These are phyloP conservation scores for Lycaon pictus DNA, from an alignment of 2,113 vertebrate genomes.

Conservation along the genomic window DNA sequence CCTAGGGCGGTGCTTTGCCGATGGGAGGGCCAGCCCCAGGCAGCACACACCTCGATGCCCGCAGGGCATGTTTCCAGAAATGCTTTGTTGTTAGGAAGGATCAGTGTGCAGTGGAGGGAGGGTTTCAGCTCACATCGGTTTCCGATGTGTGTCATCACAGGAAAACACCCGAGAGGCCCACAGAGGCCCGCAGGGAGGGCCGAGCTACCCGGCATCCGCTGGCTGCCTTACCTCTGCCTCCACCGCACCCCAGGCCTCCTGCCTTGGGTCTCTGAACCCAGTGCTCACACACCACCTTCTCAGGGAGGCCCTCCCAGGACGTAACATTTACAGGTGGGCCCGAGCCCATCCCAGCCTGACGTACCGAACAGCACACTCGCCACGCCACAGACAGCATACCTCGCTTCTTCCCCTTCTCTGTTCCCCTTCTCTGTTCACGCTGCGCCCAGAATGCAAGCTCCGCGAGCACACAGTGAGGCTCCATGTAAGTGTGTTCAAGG, in stretches of 20 bases:
- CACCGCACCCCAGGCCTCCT: not conserved
- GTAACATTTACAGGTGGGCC: not conserved
- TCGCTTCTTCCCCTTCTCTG: not conserved
- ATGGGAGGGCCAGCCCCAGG: not conserved
- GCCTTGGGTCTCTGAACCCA: not conserved
- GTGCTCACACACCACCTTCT: not conserved
- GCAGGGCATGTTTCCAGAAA: not conserved
- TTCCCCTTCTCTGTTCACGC: not conserved
- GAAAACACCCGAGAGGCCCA: not conserved
- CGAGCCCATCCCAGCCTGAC: not conserved
- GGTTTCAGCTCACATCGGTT: not conserved
- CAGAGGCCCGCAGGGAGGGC: not conserved
- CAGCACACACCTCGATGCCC: not conserved
- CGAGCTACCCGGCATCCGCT: not conserved
- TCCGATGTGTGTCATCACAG: not conserved
- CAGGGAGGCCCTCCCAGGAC: not conserved
- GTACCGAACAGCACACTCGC: too few species aligned
- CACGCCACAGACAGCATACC: accelerated
- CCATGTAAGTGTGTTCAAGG: not conserved
- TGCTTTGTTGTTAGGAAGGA: not conserved
- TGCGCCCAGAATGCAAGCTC: not conserved
- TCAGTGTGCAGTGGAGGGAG: not conserved
- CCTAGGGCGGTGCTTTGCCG: not conserved
- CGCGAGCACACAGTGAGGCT: not conserved
- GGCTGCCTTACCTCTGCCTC: not conserved